Conservation (phyloP, 2,888 invertebrate species). For the Thymelicus lineola region DNA sequence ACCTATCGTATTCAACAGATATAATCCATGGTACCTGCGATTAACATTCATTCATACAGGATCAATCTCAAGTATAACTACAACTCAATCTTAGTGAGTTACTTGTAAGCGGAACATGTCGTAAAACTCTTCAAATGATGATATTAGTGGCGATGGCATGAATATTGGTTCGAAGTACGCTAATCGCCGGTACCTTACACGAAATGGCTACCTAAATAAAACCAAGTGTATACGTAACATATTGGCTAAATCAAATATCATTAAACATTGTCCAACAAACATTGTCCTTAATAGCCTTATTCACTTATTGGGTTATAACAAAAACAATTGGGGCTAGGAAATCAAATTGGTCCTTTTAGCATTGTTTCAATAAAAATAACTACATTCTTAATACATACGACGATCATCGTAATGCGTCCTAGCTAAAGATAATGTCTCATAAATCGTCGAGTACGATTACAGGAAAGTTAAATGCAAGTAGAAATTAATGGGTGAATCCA, state of each 20-base stretch:
- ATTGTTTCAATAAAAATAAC: constrained; percentile 9
- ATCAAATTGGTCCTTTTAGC: constrained; percentile 30
- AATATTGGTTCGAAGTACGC: too few relatives aligned
- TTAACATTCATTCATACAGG: not conserved
- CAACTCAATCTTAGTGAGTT: too few relatives aligned
- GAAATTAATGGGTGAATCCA: too few relatives aligned
- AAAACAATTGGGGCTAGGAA: constrained; percentile 18
- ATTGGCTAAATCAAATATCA: not conserved
- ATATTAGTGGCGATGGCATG: too few relatives aligned
- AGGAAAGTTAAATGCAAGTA: too few relatives aligned
- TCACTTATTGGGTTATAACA: not conserved
- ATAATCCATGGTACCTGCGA: not conserved
- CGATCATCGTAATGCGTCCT: not conserved
- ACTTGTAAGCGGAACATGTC: too few relatives aligned
- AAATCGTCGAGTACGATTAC: too few relatives aligned
- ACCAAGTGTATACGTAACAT: too few relatives aligned
- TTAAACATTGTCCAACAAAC: constrained; percentile 9
- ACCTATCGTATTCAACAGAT: not conserved
- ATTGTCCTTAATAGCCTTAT: constrained; percentile 9
- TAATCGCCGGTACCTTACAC: too few relatives aligned
- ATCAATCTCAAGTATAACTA: too few relatives aligned
- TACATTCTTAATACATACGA: not conserved
- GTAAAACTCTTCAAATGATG: too few relatives aligned
- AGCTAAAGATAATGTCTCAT: not conserved
- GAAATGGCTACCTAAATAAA: too few relatives aligned